phyloP scores from a whole-genome alignment of 2,888 invertebrate genomes.

The Magallana nippona region DNA sequence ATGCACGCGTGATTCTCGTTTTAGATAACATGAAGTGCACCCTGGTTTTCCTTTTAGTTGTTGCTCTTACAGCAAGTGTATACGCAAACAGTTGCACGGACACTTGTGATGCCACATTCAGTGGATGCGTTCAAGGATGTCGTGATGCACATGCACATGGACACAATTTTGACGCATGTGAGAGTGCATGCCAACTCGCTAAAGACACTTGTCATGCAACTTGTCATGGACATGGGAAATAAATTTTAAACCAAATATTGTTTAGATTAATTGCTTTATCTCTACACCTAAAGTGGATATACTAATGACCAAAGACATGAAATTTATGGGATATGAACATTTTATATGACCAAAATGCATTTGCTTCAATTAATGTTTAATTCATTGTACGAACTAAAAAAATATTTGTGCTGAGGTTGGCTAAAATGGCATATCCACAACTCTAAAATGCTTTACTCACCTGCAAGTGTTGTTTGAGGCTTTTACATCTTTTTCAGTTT shows the following conservation, averaged over 20 bases:
- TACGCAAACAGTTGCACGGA: not conserved
- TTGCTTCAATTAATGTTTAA: too few species aligned
- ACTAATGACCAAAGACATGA: too few species aligned
- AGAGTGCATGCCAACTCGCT: not conserved
- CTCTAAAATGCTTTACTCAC: too few species aligned
- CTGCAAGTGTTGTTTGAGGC: too few species aligned
- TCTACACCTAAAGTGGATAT: too few species aligned
- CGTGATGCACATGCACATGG: not conserved
- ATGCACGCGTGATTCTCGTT: not conserved
- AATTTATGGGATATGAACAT: too few species aligned
- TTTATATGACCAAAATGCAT: too few species aligned
- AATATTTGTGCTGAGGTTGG: too few species aligned
- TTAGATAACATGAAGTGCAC: not conserved
- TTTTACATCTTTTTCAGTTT: too few species aligned
- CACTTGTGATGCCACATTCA: not conserved
- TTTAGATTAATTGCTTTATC: too few species aligned
- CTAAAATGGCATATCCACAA: too few species aligned
- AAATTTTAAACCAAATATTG: not conserved
- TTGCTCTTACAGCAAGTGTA: not conserved
- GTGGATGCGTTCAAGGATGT: not conserved
- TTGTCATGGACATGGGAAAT: conserved; percentile 7
- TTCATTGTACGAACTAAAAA: too few species aligned
- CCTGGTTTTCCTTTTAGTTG: not conserved
- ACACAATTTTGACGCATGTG: not conserved
- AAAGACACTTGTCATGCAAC: not conserved